Conservation (phyloP, 1,140 invertebrate genomes). For the Pseudomyrmex concolor region DNA sequence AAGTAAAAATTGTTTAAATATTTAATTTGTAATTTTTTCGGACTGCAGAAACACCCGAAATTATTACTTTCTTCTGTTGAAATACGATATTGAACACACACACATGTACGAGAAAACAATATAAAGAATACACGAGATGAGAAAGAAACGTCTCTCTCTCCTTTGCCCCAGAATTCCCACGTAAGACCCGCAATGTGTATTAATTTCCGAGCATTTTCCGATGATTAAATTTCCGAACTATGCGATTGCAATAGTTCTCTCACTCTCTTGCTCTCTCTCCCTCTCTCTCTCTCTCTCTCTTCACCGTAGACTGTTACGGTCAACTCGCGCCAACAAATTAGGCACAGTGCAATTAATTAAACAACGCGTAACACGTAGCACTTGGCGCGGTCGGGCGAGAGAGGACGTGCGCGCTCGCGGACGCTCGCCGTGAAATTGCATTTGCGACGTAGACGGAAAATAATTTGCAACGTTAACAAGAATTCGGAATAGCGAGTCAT, state of each 20-base stretch:
- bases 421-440: constrained; percentile 57
- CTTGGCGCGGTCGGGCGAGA: neutral
- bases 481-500: constrained; percentile 63
- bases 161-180: constrained; percentile 13
- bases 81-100: neutral
- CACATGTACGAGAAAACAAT: neutral
- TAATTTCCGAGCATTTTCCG: constrained; percentile 45
- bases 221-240: constrained; percentile 60
- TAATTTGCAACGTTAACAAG: constrained; percentile 70
- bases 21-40: too few species aligned
- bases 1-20: too few species aligned
- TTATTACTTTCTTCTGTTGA: neutral
- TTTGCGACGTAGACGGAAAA: constrained; percentile 63
- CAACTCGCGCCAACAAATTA: constrained; percentile 54
- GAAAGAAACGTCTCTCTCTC: neutral
- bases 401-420: constrained; percentile 1
- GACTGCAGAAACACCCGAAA: too few species aligned
- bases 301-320: constrained; percentile 37
- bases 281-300: constrained; percentile 4
- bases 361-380: constrained; percentile 43
- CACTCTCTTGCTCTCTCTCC: too few species aligned
- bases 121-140: neutral
- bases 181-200: constrained; percentile 36
- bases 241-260: neutral
- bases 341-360: constrained; percentile 57